Conservation (phyloP, 2,888 invertebrate genomes). For the Pyrrhosoma nymphula region DNA sequence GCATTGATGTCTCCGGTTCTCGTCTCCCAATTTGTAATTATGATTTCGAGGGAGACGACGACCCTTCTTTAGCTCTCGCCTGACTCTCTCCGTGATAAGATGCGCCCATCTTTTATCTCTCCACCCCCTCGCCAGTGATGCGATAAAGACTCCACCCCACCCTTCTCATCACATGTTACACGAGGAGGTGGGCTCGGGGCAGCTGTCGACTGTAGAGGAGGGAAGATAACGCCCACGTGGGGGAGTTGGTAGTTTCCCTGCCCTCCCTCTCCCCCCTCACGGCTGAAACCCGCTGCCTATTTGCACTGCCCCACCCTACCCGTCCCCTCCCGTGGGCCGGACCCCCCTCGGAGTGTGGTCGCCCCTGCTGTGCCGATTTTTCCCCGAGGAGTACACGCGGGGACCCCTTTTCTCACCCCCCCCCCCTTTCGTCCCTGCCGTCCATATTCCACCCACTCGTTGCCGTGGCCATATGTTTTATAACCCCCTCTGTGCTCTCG, state of each 20-base stretch:
- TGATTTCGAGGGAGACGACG: neutral
- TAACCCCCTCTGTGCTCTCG: constrained; percentile 72
- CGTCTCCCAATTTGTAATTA: neutral
- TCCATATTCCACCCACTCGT: constrained; percentile 1
- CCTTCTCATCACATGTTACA: constrained; percentile 28
- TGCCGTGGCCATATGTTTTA: neutral
- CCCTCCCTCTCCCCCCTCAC: constrained; percentile 63
- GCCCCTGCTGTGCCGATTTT: neutral
- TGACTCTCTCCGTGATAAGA: neutral
- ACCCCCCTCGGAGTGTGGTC: neutral
- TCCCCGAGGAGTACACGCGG: neutral
- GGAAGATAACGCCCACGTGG: constrained; percentile 62
- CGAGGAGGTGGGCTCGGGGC: neutral
- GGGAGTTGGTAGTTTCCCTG: constrained; percentile 64
- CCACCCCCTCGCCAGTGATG: neutral
- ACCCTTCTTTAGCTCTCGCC: neutral
- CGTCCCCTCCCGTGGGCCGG: neutral
- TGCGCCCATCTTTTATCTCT: constrained; percentile 2
- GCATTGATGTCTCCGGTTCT: neutral
- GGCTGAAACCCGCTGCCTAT: neutral
- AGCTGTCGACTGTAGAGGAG: constrained; percentile 9
- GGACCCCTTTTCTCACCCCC: neutral
- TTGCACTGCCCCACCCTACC: neutral
- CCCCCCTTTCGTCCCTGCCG: neutral
- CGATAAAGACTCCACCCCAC: constrained; percentile 8